Evolutionary conservation across 2,888 invertebrate species (phyloP), one percentile per base, ranked within the genome.

Genomic region (Drosophila nigritarsus): DNA sequence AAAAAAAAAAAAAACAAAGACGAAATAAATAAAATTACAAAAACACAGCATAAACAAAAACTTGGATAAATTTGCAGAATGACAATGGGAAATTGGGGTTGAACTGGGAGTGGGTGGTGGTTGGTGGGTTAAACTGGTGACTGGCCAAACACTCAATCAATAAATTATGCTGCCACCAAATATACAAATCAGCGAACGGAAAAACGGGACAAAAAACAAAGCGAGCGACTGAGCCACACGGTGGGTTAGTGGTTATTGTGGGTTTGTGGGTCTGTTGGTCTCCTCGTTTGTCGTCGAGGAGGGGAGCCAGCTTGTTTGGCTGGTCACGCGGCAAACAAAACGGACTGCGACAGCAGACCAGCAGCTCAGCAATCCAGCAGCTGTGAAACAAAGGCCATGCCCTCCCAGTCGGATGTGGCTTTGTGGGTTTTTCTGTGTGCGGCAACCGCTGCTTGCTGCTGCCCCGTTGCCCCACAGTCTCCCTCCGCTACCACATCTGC

Each of bases 61-160:
- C 29, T 54, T 38, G 29, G 66, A 64, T 65, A 82, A 76, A 76
- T 73, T 76, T 76, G 69, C 61, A 29, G 65, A 86, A 71, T 73
- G 78, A 86, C 83, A 83, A 80, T 78, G 68, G 73, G 70, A 73
- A 73, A 75, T 74, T 71, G 59, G 55, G 70, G 50, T 36, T 65
- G 55, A 48, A 59, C 15, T 36, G 48, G 36, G 24, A 18, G 9
- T 24, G 34, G 24, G 59, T 18, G 7, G 73, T 24, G 20, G 56
- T 18, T 3, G 72, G 20, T 42, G 51, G 38, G 42, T n/a, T 24
- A 13, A 9, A 59, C 64, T 68, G 67, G 30, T 62, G 64, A 79
- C 79, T 84, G 80, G 69, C 74, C 89, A 87, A 80, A 75, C 80
- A 87, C 90, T 89, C 89, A 90, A 90, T 91, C 91, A 91, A 91